Evolutionary conservation across 1,140 invertebrate species (phyloP), one percentile per base, ranked within the genome.

Genomic region (Drosophila hydei): DNA sequence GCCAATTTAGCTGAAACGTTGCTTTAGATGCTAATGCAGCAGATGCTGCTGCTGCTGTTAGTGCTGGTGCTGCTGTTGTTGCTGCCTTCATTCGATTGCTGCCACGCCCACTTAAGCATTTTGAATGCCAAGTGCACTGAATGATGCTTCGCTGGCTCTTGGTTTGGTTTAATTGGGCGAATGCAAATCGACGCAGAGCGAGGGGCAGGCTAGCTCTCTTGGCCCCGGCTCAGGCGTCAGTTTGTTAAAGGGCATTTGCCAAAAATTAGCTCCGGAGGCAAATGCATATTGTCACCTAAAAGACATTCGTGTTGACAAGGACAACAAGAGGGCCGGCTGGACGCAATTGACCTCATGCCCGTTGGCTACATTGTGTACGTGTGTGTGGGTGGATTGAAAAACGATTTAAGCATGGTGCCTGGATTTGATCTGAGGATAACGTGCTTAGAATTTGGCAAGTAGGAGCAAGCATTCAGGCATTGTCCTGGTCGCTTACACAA

Each of bases 1-100:
- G 77, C 74, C 81, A 87, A 87, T 88, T 88, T 88, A 75, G 55
- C 72, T 75, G 75, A 88, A 33, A 87, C 83, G 78, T 51, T 23
- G 69, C 54, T 40, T 52, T 67, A 43, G 69, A 16, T 38, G 48
- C 48, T 18, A 40, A 67, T 67, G 69, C 61, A 40, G 54, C 55
- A 30, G 40, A 67, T 36, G 54, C 19, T 14, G 51, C 4, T 16
- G n/a, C n/a, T 30, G 47, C n/a, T 11, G 33, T 2, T 33, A 21
- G 16, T 19, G 50, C 40, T 63, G 76, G 48, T 45, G 75, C 59
- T 65, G 76, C 45, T 65, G 70, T 65, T 55, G 65, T 48, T 65
- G 69, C 51, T 75, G 71, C 72, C 78, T 88, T 88, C 81, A 88
- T 87, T 87, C 83, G 81, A 87, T 87, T 87, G 83, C 51, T 51